Conservation (phyloP, 2,797 vertebrate genomes). For the Neopelma chrysocephalum region DNA sequence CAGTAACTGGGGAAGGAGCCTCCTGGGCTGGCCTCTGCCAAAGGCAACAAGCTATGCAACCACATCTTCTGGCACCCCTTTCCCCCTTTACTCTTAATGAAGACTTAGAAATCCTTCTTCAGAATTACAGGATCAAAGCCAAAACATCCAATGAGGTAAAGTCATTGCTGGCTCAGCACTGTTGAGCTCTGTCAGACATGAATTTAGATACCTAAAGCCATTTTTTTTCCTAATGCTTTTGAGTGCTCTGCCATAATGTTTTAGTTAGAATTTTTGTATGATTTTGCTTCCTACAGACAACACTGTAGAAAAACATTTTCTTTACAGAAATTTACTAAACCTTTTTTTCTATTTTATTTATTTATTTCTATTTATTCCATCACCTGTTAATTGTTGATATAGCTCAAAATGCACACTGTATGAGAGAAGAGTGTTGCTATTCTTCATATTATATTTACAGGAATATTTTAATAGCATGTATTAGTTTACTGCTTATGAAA, state of each 20-base stretch:
- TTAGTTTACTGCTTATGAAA: neutral
- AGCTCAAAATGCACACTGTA: neutral
- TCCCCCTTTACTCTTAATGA: neutral
- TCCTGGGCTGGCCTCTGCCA: neutral
- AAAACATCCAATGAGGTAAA: accelerated
- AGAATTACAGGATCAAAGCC: neutral
- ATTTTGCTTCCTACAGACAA: neutral
- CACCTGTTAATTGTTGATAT: neutral
- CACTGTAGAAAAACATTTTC: neutral
- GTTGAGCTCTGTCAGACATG: neutral
- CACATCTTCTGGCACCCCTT: neutral
- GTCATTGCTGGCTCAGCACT: neutral
- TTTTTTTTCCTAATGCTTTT: neutral
- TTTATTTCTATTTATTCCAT: neutral
- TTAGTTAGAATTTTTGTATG: neutral
- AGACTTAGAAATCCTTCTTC: neutral
- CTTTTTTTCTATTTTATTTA: neutral
- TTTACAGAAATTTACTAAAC: neutral
- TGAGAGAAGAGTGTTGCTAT: neutral
- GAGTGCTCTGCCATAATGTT: neutral
- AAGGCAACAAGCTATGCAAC: neutral
- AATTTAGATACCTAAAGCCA: neutral
- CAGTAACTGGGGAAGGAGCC: neutral
- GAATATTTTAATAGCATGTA: neutral
- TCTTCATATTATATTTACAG: neutral